phyloP scores from a whole-genome alignment of 2,888 invertebrate genomes.

The Chymomyza caudatula region DNA sequence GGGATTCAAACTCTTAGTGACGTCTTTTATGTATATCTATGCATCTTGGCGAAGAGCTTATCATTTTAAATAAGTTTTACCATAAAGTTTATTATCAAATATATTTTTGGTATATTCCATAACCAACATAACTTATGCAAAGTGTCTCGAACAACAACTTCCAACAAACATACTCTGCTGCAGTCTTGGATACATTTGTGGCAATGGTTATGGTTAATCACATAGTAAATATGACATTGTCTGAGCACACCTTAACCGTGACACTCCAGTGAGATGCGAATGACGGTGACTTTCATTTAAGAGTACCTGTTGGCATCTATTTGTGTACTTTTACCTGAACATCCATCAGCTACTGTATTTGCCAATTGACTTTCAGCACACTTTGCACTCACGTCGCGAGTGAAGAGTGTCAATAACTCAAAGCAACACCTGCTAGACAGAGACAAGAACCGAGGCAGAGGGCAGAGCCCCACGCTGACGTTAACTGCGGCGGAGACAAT shows the following conservation, averaged over 20 bases:
- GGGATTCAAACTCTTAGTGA: too few relatives aligned
- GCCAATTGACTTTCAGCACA: conserved; percentile 51
- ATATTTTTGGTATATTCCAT: not conserved
- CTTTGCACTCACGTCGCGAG: conserved; percentile 30
- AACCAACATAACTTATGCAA: not conserved
- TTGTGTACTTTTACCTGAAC: conserved; percentile 64
- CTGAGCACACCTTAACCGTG: conserved; percentile 1
- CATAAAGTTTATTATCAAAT: too few relatives aligned
- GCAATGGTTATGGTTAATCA: not conserved
- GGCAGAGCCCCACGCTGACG: not conserved
- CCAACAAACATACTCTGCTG: too few relatives aligned
- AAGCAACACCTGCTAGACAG: not conserved
- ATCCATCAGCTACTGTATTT: conserved; percentile 39
- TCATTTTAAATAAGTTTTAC: too few relatives aligned
- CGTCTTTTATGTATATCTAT: too few relatives aligned
- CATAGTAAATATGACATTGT: not conserved
- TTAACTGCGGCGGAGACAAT: not conserved
- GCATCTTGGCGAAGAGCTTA: too few relatives aligned
- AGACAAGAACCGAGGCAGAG: not conserved
- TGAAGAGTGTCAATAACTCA: conserved; percentile 47
- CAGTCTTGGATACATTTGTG: not conserved
- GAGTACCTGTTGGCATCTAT: conserved; percentile 29
- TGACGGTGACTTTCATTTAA: not conserved
- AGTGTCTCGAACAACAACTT: not conserved
- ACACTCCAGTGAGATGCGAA: conserved; percentile 23